Evolutionary conservation across 2,888 invertebrate genomes (phyloP), one percentile per base, ranked within the genome.

Genomic region (Caenorhabditis virilis): DNA sequence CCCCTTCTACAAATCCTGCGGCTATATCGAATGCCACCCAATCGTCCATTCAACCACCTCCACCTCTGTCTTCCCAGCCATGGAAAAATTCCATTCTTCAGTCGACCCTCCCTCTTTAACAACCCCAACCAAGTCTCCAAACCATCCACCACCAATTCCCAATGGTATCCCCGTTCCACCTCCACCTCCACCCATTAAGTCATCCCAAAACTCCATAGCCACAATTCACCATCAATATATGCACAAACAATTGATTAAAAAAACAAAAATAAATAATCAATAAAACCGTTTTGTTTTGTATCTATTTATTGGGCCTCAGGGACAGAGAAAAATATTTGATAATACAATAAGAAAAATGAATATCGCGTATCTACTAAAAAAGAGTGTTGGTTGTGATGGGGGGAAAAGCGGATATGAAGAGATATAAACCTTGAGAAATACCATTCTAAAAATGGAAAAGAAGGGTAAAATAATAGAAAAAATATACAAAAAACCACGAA

Each of bases 1-100:
- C 57, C 77, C 77, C 9, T 85, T 85, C 70, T 85, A 85, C 71
- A 56, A 72, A 26, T 79, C 78, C 39, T 69, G 85, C 27, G 85
- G 85, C 1, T 85, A 85, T 69, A 25, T 35, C 20, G 55, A 63
- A 26, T 75, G 75, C 26, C 48, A 57, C 16, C 69, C 71, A 2
- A 72, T 73, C 30, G 49, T 75, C 22, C 73, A 73, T 48, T 71
- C 73, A 3, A 71, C 75, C 23, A 65, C 69, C 23, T 56, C 75
- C 22, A 72, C 75, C 13, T 71, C 69, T 16, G 68, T 73, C 39
- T 73, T 75, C 49, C 65, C 72, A 20, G 56, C 57, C 0, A 57
- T 62, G 57, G 33, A 48, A 16, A 47, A 52, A 35, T 49, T 57
- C 33, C 56, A 41, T 22, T 7, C 11, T 20, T 6, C 38, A 9